Evolutionary conservation across 2,888 invertebrate species (phyloP), one percentile per base, ranked within the genome.

Genomic region (Fragum whitleyi): DNA sequence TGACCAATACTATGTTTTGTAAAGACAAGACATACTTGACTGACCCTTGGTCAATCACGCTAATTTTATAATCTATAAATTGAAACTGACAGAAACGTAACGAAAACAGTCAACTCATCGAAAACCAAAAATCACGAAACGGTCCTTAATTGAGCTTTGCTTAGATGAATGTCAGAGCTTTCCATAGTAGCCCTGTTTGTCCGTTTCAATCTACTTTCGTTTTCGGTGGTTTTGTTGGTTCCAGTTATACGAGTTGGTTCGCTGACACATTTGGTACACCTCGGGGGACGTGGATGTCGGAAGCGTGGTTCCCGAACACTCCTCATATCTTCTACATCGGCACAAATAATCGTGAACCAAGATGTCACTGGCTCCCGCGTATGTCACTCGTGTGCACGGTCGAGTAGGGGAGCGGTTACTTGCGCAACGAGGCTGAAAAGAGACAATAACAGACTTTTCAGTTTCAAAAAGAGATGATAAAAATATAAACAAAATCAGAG

Each of bases 351-450:
- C 74, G 51, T 83, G 74, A 19, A 28, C 42, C 19, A 77, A 67
- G 51, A 72, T 62, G 19, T 71, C 71, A 3, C 39, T 47, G 3
- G 77, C 74, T 16, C 74, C 78, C 29, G 71, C 61, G 39, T 77
- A 83, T 9, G 69, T 80, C 1, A 84, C 53, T 53, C 36, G 57
- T 16, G 70, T 77, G 39, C 84, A 84, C 16, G 69, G 26, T 1
- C 39, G 19, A 11, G 47, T 55, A 11, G 77, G 75, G 14, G 42
- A 51, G 16, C 77, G 70, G 70, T 83, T 83, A 29, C 28, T 39
- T 5, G 55, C 36, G 62, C 83, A 83, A 7, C 79, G 72, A 19
- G 83, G 75, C 83, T 83, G 72, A 11, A 73, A 32, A n/a, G 32
- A 65, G 1, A 32, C 1, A 28, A 61, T 26, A 5, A 32, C 9